Conservation (phyloP, 2,797 vertebrate species). For the Falco naumanni region DNA sequence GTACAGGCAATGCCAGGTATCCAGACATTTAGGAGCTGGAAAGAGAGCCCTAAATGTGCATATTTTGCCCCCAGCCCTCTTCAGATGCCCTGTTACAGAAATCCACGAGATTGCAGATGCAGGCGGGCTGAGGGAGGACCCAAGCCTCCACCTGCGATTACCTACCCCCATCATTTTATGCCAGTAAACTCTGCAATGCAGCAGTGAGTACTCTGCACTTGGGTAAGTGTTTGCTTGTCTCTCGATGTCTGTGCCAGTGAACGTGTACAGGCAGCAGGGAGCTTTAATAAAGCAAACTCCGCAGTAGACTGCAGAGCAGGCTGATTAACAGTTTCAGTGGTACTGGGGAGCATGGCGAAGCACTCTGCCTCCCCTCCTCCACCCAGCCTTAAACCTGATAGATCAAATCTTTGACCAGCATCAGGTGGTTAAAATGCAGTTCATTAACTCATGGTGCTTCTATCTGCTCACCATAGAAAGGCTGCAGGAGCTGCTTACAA, state of each 20-base stretch:
- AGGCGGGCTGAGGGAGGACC: background rate
- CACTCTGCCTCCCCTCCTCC: background rate
- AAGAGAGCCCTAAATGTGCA: background rate
- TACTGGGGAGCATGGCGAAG: background rate
- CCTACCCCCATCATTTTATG: constrained; percentile 23
- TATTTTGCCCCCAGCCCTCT: background rate
- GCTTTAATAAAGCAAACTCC: constrained; percentile 69
- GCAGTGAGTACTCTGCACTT: constrained; percentile 50
- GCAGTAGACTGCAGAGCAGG: constrained; percentile 68
- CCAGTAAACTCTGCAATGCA: constrained; percentile 73
- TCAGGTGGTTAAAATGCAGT: constrained; percentile 61
- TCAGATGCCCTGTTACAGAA: background rate
- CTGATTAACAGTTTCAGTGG: constrained; percentile 49
- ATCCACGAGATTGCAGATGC: background rate
- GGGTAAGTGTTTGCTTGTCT: constrained; percentile 58
- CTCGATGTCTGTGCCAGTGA: constrained; percentile 59
- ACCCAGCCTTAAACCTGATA: background rate
- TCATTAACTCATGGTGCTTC: constrained; percentile 26
- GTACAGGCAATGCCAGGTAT: background rate
- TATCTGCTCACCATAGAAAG: background rate
- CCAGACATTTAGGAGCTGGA: background rate
- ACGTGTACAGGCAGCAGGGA: constrained; percentile 65
- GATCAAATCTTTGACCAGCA: constrained; percentile 52
- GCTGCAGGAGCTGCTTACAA: background rate
- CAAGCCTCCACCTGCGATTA: constrained; percentile 34